phyloP scores from a whole-genome alignment of 2,113 vertebrate genomes.

The Empidonax traillii region DNA sequence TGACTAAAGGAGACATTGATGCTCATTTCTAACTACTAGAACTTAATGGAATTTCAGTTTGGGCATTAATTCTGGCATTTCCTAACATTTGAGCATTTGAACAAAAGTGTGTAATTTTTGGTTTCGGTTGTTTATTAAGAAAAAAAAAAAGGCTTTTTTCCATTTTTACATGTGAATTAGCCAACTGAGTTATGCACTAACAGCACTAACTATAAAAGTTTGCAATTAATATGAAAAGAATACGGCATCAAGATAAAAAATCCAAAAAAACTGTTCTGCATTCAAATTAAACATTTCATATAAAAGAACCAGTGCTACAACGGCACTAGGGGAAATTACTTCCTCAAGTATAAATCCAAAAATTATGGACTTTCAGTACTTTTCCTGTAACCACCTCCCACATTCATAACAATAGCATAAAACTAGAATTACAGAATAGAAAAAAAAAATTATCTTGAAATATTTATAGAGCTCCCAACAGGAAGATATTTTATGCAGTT shows the following conservation, averaged over 20 bases:
- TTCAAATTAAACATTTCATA: not conserved
- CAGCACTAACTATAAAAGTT: not conserved
- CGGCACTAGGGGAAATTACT: not conserved
- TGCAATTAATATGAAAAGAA: not conserved
- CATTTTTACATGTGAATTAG: not conserved
- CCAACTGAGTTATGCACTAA: not conserved
- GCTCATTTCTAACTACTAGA: not conserved
- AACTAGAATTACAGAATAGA: not conserved
- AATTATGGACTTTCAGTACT: not conserved
- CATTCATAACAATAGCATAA: not conserved
- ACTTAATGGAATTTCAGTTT: not conserved
- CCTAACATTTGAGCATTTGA: not conserved
- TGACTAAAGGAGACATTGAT: not conserved
- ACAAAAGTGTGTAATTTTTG: fast-evolving
- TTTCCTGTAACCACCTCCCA: not conserved
- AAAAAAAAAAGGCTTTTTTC: not conserved
- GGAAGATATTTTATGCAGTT: not conserved
- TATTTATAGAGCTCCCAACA: not conserved
- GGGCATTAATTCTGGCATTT: not conserved
- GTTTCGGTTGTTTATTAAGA: not conserved
- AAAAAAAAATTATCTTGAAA: not conserved
- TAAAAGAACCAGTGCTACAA: not conserved
- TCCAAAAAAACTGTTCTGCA: not conserved
- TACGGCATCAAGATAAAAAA: not conserved
- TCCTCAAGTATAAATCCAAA: not conserved